Conservation (phyloP, 2,113 vertebrate genomes). For the Geococcyx californianus region DNA sequence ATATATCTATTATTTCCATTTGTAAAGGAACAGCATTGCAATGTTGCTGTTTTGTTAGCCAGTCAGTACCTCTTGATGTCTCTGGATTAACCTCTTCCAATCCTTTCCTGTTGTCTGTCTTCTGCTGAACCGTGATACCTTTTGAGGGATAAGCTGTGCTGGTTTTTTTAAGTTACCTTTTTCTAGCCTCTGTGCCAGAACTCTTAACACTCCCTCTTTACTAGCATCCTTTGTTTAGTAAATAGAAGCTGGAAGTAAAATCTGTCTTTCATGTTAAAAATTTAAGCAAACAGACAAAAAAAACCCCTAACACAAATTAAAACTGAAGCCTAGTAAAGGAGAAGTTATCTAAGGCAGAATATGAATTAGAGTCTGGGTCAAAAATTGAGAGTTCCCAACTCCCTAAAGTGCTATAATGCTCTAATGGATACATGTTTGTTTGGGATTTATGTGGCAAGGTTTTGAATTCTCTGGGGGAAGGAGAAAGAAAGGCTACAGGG, state of each 20-base stretch:
- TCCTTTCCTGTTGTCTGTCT: not conserved
- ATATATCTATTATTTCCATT: not conserved
- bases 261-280: not conserved
- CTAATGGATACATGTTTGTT: not conserved
- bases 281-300: not conserved
- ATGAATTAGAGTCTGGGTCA: not conserved
- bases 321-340: not conserved
- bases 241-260: not conserved
- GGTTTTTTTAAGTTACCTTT: not conserved
- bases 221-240: not conserved
- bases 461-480: too few species aligned
- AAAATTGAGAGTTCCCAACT: not conserved
- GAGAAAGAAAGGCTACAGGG: not conserved
- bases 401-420: not conserved
- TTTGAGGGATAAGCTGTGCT: not conserved
- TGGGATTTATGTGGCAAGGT: not conserved
- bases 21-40: not conserved
- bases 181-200: not conserved
- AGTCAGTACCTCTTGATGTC: constrained; percentile 4
- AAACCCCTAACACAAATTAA: not conserved
- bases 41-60: not conserved
- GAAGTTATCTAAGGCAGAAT: not conserved
- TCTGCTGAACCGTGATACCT: not conserved
- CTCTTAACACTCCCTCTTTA: not conserved
- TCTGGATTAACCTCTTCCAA: not conserved